Evolutionary conservation across 1,140 invertebrate genomes (phyloP).

Genomic region (Drosophila parvula): DNA sequence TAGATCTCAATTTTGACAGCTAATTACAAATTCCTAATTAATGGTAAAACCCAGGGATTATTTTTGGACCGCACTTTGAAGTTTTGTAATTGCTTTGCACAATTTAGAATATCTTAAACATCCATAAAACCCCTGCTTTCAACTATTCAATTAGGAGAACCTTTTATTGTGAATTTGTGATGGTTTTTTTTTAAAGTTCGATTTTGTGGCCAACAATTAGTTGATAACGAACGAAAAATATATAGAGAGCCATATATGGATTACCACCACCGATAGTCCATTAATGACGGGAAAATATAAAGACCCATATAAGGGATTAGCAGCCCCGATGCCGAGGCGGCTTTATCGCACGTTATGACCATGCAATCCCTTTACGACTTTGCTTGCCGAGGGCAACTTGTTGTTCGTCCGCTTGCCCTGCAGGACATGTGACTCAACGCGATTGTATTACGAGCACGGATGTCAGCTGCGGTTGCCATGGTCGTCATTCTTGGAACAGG

Average conservation of each 20-base stretch:
- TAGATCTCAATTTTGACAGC: not conserved
- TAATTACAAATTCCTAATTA: not conserved
- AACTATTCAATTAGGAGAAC: not conserved
- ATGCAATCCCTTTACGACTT: constrained; percentile 25
- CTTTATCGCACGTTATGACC: constrained; percentile 10
- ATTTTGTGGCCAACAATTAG: not conserved
- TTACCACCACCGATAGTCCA: not conserved
- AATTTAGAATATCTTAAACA: not conserved
- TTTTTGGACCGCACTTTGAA: not conserved
- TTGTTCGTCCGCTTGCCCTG: constrained; percentile 15
- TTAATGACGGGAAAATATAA: constrained; percentile 7
- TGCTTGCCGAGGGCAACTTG: constrained; percentile 27
- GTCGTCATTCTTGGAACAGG: constrained; percentile 18
- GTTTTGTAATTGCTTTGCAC: not conserved
- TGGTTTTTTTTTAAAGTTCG: no score
- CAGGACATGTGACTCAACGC: constrained; percentile 57
- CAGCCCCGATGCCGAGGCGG: not conserved
- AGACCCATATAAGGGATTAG: constrained; percentile 6
- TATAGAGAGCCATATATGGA: not conserved
- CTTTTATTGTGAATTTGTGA: not conserved
- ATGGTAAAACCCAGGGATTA: not conserved
- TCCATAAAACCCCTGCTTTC: not conserved
- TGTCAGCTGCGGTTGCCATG: constrained; percentile 24
- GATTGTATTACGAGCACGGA: constrained; percentile 36
- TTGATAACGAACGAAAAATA: not conserved